phyloP scores from a whole-genome alignment of 2,113 vertebrate genomes.

The Calyptomena viridis region DNA sequence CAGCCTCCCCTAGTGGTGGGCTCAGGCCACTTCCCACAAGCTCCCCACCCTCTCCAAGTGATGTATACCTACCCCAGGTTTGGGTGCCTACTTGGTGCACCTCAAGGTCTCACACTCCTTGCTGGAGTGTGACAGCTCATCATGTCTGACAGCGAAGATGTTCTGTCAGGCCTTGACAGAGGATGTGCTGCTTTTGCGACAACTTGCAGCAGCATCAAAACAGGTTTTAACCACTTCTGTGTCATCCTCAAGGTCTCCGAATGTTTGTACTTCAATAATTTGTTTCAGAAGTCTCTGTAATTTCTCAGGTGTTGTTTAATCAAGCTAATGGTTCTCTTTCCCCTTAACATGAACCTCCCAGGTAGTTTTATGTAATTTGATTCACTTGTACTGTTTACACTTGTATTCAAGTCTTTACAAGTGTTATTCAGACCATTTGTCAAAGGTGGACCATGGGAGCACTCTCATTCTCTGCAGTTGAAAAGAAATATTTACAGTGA shows the following conservation, averaged over 20 bases:
- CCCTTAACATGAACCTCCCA: not conserved
- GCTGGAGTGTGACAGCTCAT: not conserved
- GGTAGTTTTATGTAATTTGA: not conserved
- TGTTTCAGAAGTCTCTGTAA: not conserved
- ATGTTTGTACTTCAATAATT: not conserved
- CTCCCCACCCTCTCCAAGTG: not conserved
- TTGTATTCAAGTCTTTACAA: not conserved
- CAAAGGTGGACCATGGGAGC: not conserved
- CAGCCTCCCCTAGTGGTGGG: too few species aligned
- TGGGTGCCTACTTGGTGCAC: not conserved
- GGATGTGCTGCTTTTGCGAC: not conserved
- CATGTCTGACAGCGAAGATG: accelerated
- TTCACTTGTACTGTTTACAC: not conserved
- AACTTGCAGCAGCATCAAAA: not conserved
- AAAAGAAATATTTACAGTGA: not conserved
- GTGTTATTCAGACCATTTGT: not conserved
- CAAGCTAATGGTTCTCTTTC: not conserved
- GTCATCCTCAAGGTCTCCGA: not conserved
- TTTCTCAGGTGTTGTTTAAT: not conserved
- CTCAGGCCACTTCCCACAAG: accelerated
- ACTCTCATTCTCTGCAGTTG: not conserved
- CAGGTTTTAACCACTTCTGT: not conserved
- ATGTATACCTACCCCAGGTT: too few species aligned
- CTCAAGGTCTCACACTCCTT: not conserved
- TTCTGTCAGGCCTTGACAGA: not conserved